Conservation (phyloP, 2,113 vertebrate species). For the Lepus americanus region DNA sequence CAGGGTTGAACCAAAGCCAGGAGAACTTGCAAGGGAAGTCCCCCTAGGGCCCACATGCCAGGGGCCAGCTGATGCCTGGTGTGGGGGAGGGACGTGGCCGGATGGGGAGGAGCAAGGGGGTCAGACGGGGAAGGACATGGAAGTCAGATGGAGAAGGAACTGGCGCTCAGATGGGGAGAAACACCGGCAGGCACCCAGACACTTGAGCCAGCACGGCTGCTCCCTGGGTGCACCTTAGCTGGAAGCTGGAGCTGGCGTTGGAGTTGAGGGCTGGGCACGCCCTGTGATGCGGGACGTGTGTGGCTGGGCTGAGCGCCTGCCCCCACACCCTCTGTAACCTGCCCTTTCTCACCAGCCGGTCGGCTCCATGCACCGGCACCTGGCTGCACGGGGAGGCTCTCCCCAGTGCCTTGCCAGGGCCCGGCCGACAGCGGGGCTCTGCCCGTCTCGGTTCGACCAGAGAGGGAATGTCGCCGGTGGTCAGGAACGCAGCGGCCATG, state of each 20-base stretch:
- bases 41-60: neutral
- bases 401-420: neutral
- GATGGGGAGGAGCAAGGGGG: neutral
- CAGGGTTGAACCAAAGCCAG: neutral
- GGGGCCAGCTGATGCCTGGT: neutral
- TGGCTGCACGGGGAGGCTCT: accelerated
- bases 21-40: neutral
- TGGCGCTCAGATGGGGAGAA: too few species aligned
- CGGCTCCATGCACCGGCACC: accelerated
- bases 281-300: neutral
- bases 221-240: too few species aligned
- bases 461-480: neutral
- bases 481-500: neutral
- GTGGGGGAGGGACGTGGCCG: neutral
- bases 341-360: too few species aligned
- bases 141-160: neutral
- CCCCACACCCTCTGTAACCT: neutral
- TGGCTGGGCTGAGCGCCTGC: too few species aligned
- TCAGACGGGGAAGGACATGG: accelerated
- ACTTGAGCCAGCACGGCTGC: too few species aligned
- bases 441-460: accelerated
- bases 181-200: neutral
- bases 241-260: too few species aligned
- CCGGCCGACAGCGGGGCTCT: neutral
- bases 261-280: too few species aligned